Conservation (phyloP, 2,113 vertebrate species). For the Polypterus bichir region DNA sequence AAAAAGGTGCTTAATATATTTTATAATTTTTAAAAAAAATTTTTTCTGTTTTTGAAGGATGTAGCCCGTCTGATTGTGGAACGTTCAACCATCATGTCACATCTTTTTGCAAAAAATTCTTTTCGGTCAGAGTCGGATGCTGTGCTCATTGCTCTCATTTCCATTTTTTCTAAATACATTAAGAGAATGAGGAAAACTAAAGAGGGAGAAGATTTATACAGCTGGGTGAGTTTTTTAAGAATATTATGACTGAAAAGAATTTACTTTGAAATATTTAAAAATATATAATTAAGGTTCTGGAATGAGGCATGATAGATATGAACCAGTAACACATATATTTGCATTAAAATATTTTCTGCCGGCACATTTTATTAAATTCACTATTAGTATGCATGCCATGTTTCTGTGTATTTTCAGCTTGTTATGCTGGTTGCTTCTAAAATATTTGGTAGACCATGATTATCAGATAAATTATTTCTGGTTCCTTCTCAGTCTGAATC, state of each 20-base stretch:
- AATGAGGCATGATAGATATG: no score
- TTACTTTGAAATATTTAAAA: no score
- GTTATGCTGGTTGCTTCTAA: no score
- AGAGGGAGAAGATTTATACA: conserved; percentile 93
- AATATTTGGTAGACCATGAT: no score
- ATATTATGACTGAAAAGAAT: neutral
- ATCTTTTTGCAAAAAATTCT: conserved; percentile 80
- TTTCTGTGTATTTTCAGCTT: no score
- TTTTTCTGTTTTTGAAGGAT: conserved; percentile 48
- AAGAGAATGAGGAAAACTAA: conserved; percentile 90
- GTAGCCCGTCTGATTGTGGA: conserved; percentile 90
- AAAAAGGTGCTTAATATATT: no score
- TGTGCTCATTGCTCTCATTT: conserved; percentile 75
- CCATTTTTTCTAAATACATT: conserved; percentile 80
- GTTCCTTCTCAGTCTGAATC: conserved; percentile 69
- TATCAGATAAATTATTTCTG: neutral
- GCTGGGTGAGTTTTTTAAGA: conserved; percentile 65
- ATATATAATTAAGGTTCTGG: no score
- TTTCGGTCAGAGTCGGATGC: conserved; percentile 67
- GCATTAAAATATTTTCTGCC: no score
- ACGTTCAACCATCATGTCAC: conserved; percentile 94
- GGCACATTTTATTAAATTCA: no score
- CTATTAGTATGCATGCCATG: no score
- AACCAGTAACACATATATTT: no score
- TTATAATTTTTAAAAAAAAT: no score